These are phyloP conservation scores for Heterotilapia buettikoferi DNA, from an alignment of 2,113 vertebrate genomes.

Conservation along the genomic window DNA sequence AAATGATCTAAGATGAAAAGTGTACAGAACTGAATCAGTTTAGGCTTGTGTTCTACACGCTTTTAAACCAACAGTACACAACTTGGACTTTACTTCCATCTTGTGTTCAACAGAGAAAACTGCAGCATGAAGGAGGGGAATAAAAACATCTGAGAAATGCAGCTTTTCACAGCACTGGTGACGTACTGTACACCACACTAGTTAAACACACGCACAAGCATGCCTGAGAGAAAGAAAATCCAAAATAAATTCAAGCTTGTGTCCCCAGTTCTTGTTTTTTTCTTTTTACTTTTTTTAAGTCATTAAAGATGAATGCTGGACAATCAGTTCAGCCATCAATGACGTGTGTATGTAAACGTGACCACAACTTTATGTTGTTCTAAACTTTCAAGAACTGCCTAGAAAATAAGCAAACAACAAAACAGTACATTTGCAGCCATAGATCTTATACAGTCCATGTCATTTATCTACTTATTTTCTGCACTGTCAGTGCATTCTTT, in stretches of 20 bases:
- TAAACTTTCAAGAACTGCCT: accelerated
- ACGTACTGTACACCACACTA: background rate
- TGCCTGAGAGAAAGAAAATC: background rate
- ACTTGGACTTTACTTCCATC: constrained; percentile 38
- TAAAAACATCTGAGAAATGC: background rate
- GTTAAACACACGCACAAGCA: background rate
- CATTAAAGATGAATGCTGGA: background rate
- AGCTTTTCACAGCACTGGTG: background rate
- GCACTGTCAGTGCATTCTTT: background rate
- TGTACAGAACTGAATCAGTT: background rate
- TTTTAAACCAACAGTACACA: background rate
- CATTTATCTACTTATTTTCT: background rate
- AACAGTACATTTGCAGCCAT: background rate
- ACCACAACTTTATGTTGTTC: background rate
- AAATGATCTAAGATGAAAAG: background rate
- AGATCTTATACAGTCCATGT: background rate
- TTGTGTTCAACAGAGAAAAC: constrained; percentile 3
- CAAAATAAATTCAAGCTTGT: background rate
- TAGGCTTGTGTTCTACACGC: accelerated
- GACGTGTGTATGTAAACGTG: background rate
- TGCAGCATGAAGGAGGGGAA: background rate
- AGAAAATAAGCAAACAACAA: background rate
- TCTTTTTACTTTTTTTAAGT: accelerated
- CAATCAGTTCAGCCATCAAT: accelerated
- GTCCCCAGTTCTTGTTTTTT: background rate